These are phyloP conservation scores for Microcebus murinus DNA, from an alignment of 2,113 vertebrate genomes.

Conservation along the genomic window DNA sequence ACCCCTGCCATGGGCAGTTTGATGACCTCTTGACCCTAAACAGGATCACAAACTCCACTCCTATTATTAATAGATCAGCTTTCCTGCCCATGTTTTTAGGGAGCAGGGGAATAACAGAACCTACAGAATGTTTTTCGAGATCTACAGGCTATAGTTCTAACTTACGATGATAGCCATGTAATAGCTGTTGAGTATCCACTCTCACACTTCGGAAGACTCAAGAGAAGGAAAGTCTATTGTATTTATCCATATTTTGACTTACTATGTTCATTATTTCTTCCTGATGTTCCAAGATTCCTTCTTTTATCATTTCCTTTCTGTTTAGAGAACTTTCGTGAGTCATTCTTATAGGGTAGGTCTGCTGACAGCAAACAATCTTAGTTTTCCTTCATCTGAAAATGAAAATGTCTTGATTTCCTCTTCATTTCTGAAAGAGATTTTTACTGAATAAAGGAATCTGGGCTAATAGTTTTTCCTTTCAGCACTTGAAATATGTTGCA, in stretches of 20 bases:
- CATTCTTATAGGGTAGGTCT: background rate
- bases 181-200: background rate
- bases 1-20: background rate
- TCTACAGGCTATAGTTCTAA: constrained; percentile 16
- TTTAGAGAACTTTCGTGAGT: background rate
- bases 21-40: background rate
- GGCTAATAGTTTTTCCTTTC: background rate
- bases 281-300: background rate
- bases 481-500: background rate
- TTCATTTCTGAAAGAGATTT: background rate
- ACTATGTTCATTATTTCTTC: background rate
- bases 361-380: background rate
- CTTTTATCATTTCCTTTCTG: background rate
- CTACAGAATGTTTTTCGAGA: constrained; percentile 13
- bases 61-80: background rate
- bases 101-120: background rate
- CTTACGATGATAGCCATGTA: background rate
- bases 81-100: background rate
- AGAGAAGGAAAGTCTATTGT: background rate
- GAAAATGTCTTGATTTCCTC: background rate
- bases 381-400: constrained; percentile 1
- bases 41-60: constrained; percentile 17
- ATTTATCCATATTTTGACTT: constrained; percentile 7
- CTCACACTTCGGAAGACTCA: background rate
- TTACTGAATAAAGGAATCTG: background rate